These are phyloP conservation scores for Emydocephalus ijimae DNA, from an alignment of 2,113 vertebrate species.

Conservation along the genomic window DNA sequence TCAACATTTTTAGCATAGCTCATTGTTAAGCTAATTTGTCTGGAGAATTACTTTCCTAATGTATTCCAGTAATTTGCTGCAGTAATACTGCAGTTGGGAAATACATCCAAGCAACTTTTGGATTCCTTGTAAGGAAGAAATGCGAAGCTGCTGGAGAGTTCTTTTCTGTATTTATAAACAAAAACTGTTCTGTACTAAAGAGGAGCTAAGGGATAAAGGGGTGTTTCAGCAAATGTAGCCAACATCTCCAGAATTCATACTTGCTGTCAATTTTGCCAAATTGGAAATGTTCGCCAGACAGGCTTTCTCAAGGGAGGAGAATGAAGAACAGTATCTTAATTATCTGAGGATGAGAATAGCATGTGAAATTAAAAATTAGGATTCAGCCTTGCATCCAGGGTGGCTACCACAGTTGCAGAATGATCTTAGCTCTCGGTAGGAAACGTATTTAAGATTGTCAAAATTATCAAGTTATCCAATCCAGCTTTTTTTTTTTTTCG, in stretches of 20 bases:
- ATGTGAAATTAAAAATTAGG: background rate
- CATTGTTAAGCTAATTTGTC: constrained; percentile 28
- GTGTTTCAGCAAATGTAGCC: constrained; percentile 22
- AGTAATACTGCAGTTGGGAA: constrained; percentile 10
- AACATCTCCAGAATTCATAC: background rate
- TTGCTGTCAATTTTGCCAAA: background rate
- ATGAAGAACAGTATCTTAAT: background rate
- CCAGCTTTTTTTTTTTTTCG: background rate
- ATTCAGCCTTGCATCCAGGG: background rate
- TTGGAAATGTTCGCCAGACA: constrained; percentile 3
- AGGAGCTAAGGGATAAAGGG: constrained; percentile 6
- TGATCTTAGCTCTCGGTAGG: background rate
- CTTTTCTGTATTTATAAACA: constrained; percentile 24
- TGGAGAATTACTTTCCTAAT: background rate
- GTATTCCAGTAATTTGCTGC: background rate
- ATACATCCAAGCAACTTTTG: background rate
- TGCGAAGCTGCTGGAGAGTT: constrained; percentile 25
- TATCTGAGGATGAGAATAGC: background rate
- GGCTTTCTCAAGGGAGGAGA: background rate
- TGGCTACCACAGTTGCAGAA: background rate
- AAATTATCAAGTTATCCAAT: background rate
- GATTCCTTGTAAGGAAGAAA: constrained; percentile 51
- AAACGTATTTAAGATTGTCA: background rate
- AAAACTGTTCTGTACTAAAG: constrained; percentile 24
- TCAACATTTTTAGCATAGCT: background rate